Evolutionary conservation across 2,797 vertebrate genomes (phyloP).

Genomic region (Atherinosoma microstoma): DNA sequence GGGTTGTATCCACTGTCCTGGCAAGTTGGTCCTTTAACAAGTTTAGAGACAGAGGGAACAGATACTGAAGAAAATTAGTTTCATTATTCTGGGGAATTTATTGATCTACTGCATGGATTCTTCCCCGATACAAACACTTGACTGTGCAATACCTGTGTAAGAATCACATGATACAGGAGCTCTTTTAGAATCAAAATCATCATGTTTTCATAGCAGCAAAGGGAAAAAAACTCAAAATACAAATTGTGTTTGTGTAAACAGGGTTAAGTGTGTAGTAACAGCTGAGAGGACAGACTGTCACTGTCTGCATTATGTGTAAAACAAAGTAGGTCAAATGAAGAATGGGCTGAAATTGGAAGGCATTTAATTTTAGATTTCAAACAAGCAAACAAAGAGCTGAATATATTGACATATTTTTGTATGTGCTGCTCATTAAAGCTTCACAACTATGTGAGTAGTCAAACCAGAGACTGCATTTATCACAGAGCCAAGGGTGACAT

Average conservation of each 20-base stretch:
- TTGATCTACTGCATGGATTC: background rate
- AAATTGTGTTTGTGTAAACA: background rate
- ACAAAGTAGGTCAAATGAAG: background rate
- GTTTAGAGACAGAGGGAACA: constrained; percentile 7
- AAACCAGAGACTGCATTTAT: background rate
- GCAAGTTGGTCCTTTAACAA: background rate
- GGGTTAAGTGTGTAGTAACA: background rate
- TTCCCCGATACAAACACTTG: constrained; percentile 6
- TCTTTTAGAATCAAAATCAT: background rate
- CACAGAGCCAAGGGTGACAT: background rate
- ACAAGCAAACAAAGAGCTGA: background rate
- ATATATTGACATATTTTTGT: background rate
- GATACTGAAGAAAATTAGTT: background rate
- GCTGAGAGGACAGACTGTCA: background rate
- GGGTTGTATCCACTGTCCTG: constrained; percentile 2
- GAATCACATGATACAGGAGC: background rate
- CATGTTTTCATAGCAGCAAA: background rate
- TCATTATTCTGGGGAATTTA: constrained; percentile 6
- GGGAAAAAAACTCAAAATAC: background rate
- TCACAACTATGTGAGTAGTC: too few species aligned
- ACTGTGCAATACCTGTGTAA: constrained; percentile 1
- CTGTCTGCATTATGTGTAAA: background rate
- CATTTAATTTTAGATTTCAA: background rate
- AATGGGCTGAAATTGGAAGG: background rate
- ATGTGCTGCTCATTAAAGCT: background rate